Conservation (phyloP, 1,140 invertebrate genomes). For the Lepidotrigona ventralis region DNA sequence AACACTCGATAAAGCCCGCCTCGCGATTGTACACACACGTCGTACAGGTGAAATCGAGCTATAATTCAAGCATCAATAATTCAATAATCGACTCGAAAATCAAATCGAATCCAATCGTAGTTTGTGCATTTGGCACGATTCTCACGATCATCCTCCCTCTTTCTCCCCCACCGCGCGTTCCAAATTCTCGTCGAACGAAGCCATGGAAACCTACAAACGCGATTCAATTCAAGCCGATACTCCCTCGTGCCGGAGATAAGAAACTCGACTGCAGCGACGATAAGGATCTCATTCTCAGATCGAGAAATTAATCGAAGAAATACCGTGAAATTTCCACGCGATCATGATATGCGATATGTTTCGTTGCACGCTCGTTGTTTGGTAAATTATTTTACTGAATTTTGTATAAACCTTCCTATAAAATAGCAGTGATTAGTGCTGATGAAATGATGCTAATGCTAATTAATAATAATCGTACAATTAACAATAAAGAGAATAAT, state of each 20-base stretch:
- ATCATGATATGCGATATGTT: too few relatives aligned
- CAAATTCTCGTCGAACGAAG: neutral
- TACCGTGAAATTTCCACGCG: too few relatives aligned
- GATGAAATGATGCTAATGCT: too few relatives aligned
- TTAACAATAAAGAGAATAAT: too few relatives aligned
- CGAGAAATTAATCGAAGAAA: neutral
- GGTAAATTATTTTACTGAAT: too few relatives aligned
- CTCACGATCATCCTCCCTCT: neutral
- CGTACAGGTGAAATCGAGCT: neutral
- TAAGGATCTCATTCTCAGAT: neutral
- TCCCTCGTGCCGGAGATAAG: neutral
- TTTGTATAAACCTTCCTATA: too few relatives aligned
- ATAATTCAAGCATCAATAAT: neutral
- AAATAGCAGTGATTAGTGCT: too few relatives aligned
- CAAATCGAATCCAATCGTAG: neutral
- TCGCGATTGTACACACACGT: neutral
- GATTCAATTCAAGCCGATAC: neutral
- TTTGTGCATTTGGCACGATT: neutral
- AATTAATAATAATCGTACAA: too few relatives aligned
- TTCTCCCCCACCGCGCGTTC: too few relatives aligned
- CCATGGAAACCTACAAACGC: neutral
- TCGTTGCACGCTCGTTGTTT: too few relatives aligned
- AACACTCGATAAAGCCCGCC: neutral
- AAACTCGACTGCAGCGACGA: neutral
- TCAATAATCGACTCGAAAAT: neutral